These are phyloP conservation scores for Andrena minutula DNA, from an alignment of 2,888 invertebrate genomes.

Conservation along the genomic window DNA sequence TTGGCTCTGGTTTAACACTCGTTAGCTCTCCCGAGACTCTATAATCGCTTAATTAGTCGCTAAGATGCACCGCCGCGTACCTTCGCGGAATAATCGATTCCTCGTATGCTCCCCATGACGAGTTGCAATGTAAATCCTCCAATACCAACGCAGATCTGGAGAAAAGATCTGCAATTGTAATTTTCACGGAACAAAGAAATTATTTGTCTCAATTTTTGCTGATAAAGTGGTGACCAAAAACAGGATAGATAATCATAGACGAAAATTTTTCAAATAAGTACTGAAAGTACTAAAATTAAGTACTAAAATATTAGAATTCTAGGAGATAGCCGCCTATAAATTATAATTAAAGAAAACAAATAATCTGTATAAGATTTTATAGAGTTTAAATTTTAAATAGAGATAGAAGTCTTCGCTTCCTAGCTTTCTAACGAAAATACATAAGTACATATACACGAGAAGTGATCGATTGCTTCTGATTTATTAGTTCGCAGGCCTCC, in stretches of 20 bases:
- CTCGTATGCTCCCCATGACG: conserved; percentile 42
- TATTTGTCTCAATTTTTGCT: background rate
- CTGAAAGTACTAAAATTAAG: background rate
- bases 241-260: background rate
- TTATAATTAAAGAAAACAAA: background rate
- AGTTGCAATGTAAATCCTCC: conserved; percentile 46
- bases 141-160: conserved; percentile 19
- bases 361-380: too few relatives aligned
- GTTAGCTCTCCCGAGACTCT: conserved; percentile 64
- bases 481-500: background rate
- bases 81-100: conserved; percentile 62
- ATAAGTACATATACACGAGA: background rate
- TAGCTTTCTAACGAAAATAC: conserved; percentile 3
- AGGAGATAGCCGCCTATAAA: background rate
- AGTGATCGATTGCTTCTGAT: conserved; percentile 11
- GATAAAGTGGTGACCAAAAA: background rate
- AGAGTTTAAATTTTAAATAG: too few relatives aligned
- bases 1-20: conserved; percentile 71
- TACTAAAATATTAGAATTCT: background rate
- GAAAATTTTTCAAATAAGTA: background rate
- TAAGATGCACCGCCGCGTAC: conserved; percentile 49
- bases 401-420: too few relatives aligned
- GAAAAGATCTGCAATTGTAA: conserved; percentile 49
- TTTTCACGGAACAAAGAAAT: conserved; percentile 17
- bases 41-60: conserved; percentile 73